Evolutionary conservation across 2,888 invertebrate species (phyloP), one percentile per base, ranked within the genome.

Genomic region (Cyaniris semiargus): DNA sequence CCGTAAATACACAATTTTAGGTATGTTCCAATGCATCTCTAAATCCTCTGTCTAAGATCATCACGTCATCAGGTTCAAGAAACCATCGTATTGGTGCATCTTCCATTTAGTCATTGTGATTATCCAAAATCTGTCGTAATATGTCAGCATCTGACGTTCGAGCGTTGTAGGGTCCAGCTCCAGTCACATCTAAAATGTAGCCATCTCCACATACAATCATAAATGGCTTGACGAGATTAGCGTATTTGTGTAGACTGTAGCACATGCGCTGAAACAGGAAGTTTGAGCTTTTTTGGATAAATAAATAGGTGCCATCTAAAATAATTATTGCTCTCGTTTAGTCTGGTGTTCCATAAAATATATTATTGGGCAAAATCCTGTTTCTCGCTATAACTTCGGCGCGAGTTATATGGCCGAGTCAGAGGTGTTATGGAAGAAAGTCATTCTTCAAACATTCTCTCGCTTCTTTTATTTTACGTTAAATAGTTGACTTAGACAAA

Each of bases 241-340:
- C 15, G 34, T 70, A 70, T 34, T 70, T 70, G 34, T 70, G 70
- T 70, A 34, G 34, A 72, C 21, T 21, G 34, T 21, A 38, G 38
- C 38, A 8, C 7, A 72, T 34, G 21, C 34, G 31, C 71, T 31
- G 71, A 71, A 71, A 71, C 1, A 71, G 38, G 31, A 71, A 71
- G 27, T 71, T 71, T 71, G 38, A 71, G 34, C 53, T 18, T 53
- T 53, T 53, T 53, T 53, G 53, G 1, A 44, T 44, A 38, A 21
- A 74, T 44, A 48, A 3, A 74, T 74, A 74, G 38, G 72, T 74
- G 21, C 72, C 72, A 44, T 74, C 72, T 44, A 74, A 38, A 21
- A 74, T 44, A 74, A 44, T 23, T 23, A 74, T 74, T 18, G 72
- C 72, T 74, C 13, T 74, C 21, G 44, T 74, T 10, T 72, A 21